Base-by-base conservation (phyloP, 2,797 vertebrate species). In the Vespertilio murinus region DNA sequence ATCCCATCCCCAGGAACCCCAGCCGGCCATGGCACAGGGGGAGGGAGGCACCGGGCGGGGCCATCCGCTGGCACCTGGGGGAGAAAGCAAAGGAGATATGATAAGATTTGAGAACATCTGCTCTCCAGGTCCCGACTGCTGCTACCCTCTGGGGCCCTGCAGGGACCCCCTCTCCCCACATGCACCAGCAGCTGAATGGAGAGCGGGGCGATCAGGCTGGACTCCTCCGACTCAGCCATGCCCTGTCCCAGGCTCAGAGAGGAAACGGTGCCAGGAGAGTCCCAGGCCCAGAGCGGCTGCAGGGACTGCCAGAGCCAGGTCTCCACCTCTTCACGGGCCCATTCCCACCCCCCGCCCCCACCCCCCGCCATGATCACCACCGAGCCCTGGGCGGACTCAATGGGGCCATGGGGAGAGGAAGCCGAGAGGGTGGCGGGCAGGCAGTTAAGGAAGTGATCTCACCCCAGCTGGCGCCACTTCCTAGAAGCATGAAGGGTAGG, bases 1-100 rank as follows among this genome's bases (percentile, higher is more conserved):
- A 99, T 99, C 99, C 99, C 99, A 99, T 99, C 99, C 98, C 99
- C 99, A 99, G 99, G 99, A 99, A 99, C 99, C 98, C 99, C 99
- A 98, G 98, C 99, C 98, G 99, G 98, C 98, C 97, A 84, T 98
- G 98, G 99, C 98, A 97, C 95, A 71, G 71, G 90, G 80, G 18
- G 20, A 16, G 17, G 82, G 79, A 88, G 88, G 28, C 69, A 7
- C 65, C 12, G 45, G 47, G 45, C 2, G 20, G 80, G 14, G 28
- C 38, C 83, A 33, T 49, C 69, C 6, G 42, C 59, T 49, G 77
- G 56, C 73, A 96, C 94, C 97, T 97, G 56, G 30, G 70, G 52
- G 67, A 85, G 83, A 96, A 65, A 93, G 65, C 49, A 81, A 56
- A 93, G 93, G 40, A 81, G 70, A 73, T 45, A 65, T n/a, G 1